phyloP scores from a whole-genome alignment of 2,113 vertebrate genomes.

The Larimichthys crocea region DNA sequence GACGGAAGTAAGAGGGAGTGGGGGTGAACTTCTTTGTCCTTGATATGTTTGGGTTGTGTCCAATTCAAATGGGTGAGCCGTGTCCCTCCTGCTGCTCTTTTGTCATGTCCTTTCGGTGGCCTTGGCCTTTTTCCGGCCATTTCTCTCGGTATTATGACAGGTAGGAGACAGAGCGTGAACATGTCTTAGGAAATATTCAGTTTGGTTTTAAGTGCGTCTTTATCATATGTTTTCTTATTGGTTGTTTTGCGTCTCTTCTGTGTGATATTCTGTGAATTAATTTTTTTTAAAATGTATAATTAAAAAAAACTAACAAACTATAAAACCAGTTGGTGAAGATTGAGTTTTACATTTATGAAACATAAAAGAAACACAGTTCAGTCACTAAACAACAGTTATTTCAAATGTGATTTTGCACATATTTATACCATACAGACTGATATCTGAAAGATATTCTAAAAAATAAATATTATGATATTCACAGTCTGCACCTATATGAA shows the following conservation, averaged over 20 bases:
- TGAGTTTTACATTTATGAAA: conserved; percentile 1
- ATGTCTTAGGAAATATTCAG: too few relatives aligned
- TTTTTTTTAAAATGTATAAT: not conserved
- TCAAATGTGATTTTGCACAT: not conserved
- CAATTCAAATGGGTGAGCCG: conserved; percentile 24
- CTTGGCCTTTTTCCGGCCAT: conserved; percentile 24
- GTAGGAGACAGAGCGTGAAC: conserved; percentile 7
- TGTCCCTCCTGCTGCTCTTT: conserved; percentile 27
- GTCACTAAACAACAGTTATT: not conserved
- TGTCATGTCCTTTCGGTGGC: conserved; percentile 41
- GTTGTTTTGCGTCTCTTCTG: not conserved
- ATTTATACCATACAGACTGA: not conserved
- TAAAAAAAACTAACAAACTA: not conserved
- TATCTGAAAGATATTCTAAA: not conserved
- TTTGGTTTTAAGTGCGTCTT: not conserved
- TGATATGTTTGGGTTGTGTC: conserved; percentile 37
- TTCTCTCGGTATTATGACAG: conserved; percentile 32
- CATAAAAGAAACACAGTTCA: not conserved
- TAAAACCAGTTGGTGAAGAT: not conserved
- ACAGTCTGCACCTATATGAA: not conserved
- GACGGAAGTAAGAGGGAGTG: not conserved
- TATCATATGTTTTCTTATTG: not conserved
- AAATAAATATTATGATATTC: not conserved
- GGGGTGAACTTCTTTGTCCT: conserved; percentile 27
- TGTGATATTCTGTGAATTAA: not conserved